A percentile compares a stretch with the other conserved stretches of the same genome.
Conservation (phyloP, 2,797 vertebrate genomes). For the Protonibea diacanthus region DNA sequence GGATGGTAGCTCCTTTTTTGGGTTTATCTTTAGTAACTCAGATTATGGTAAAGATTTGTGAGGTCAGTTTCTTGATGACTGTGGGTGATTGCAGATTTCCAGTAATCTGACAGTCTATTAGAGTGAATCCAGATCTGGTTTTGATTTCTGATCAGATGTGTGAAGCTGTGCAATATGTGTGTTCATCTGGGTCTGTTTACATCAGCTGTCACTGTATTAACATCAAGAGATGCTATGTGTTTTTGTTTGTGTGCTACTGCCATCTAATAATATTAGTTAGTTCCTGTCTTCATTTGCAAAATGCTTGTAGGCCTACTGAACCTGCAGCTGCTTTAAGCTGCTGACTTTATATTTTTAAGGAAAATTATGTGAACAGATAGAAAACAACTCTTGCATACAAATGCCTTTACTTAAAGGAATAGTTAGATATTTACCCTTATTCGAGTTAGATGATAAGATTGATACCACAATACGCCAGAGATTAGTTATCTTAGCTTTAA, state of each 20-base stretch:
- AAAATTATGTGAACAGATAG: neutral
- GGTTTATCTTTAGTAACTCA: neutral
- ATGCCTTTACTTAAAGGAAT: no score
- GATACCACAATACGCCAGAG: no score
- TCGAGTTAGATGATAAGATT: no score
- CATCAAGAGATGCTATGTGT: neutral
- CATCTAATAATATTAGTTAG: neutral
- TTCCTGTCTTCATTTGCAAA: neutral
- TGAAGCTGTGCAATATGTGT: neutral
- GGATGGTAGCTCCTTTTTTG: neutral
- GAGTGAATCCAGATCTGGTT: neutral
- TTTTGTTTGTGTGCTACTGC: neutral
- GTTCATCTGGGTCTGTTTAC: neutral
- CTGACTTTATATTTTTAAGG: neutral
- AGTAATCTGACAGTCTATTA: neutral
- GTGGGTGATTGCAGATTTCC: neutral
- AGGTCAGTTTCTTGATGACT: neutral
- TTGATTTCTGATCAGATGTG: neutral
- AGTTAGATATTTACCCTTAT: no score
- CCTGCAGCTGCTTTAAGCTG: neutral
- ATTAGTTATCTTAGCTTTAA: neutral
- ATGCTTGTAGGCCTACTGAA: neutral
- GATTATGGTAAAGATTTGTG: neutral
- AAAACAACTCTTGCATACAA: no score
- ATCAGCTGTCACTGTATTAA: neutral